These are phyloP conservation scores for Arothron firmamentum DNA, from an alignment of 2,113 vertebrate genomes.

Conservation along the genomic window DNA sequence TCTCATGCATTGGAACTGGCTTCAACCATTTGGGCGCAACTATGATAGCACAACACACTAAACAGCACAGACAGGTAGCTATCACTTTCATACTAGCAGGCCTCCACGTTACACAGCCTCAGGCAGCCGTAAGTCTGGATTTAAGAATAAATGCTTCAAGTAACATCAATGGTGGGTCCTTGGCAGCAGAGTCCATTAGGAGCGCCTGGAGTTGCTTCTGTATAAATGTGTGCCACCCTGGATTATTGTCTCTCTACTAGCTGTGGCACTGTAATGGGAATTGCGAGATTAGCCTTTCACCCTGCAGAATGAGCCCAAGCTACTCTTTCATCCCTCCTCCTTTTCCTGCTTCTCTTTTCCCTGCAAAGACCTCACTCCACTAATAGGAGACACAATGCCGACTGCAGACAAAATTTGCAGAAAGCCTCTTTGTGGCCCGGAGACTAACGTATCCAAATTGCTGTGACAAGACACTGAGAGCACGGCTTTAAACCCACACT, in stretches of 20 bases:
- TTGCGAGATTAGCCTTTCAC: constrained; percentile 53
- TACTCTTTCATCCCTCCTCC: constrained; percentile 8
- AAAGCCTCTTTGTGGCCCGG: constrained; percentile 25
- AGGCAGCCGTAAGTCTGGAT: constrained; percentile 18
- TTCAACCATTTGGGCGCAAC: too few relatives aligned
- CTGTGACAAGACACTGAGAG: constrained; percentile 48
- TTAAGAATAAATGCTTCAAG: constrained; percentile 21
- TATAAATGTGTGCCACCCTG: constrained; percentile 42
- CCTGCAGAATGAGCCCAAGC: constrained; percentile 34
- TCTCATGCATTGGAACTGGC: too few relatives aligned
- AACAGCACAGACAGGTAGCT: too few relatives aligned
- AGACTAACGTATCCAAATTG: constrained; percentile 36
- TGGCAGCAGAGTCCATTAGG: constrained; percentile 18
- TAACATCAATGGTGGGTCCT: constrained; percentile 16
- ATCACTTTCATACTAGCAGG: too few relatives aligned
- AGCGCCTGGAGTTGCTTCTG: constrained; percentile 9
- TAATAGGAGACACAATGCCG: constrained; percentile 15
- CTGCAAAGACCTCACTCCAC: constrained; percentile 24
- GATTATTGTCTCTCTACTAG: constrained; percentile 42
- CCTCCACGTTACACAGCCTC: constrained; percentile 6
- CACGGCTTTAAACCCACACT: constrained; percentile 39
- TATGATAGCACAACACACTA: too few relatives aligned
- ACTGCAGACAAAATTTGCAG: constrained; percentile 30
- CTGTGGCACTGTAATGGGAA: constrained; percentile 30
- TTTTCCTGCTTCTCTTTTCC: background rate